Percentiles rank a stretch among this genome's conserved stretches.
These are phyloP conservation scores for Lasioglossum lativentre DNA, from an alignment of 2,888 invertebrate species.

Conservation along the genomic window DNA sequence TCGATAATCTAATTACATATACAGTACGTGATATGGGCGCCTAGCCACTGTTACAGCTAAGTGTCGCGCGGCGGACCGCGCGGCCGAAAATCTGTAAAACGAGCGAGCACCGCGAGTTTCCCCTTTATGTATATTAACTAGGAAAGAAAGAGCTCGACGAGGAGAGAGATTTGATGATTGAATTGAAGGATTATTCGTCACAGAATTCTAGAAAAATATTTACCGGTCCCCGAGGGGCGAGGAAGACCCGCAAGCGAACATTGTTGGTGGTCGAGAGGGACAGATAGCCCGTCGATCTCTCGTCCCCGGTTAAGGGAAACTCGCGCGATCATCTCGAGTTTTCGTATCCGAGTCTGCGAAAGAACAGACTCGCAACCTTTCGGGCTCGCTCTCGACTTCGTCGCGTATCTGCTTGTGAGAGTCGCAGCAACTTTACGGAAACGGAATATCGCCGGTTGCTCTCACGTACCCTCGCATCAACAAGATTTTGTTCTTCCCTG, in stretches of 20 bases:
- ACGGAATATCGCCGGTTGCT: conserved; percentile 53
- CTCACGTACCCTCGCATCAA: conserved; percentile 42
- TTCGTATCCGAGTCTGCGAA: conserved; percentile 15
- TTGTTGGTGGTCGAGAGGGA: neutral
- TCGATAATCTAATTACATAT: conserved; percentile 73
- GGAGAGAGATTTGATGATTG: neutral
- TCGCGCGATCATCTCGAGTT: conserved; percentile 33
- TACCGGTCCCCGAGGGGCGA: conserved; percentile 9
- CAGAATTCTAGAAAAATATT: conserved; percentile 49
- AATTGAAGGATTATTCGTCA: neutral
- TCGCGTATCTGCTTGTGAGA: conserved; percentile 60
- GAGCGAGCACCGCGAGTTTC: conserved; percentile 38
- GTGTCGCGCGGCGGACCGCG: conserved; percentile 63
- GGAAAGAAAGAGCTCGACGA: neutral
- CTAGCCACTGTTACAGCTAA: conserved; percentile 65
- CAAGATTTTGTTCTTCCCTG: conserved; percentile 28
- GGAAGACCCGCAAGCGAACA: neutral
- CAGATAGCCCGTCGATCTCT: conserved; percentile 13
- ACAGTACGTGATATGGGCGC: conserved; percentile 70
- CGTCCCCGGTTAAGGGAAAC: conserved; percentile 28
- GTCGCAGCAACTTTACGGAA: conserved; percentile 52
- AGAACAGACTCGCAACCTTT: conserved; percentile 37
- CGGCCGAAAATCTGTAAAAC: conserved; percentile 36
- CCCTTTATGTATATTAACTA: conserved; percentile 11
- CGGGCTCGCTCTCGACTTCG: conserved; percentile 65